Evolutionary conservation across 2,888 invertebrate genomes (phyloP).

Genomic region (Malthinus flaveolus): DNA sequence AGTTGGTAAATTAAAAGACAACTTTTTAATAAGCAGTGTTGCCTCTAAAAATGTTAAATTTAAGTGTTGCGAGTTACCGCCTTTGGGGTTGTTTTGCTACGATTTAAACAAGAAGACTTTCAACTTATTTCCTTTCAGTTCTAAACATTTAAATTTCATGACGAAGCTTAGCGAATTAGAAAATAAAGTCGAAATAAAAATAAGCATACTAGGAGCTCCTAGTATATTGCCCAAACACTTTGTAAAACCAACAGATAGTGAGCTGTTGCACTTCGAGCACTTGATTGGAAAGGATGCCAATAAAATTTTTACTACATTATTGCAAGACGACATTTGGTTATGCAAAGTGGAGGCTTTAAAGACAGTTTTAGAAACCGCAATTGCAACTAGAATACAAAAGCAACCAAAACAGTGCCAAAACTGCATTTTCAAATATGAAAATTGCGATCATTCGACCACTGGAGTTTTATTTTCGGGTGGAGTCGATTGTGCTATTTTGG

Average conservation of each 20-base stretch:
- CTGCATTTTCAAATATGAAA: slow-evolving; percentile 55
- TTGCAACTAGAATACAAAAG: slow-evolving; percentile 62
- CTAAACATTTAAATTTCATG: slow-evolving; percentile 46
- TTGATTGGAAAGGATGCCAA: slow-evolving; percentile 43
- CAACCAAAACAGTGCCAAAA: slow-evolving; percentile 66
- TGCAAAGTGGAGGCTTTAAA: slow-evolving; percentile 57
- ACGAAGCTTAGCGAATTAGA: slow-evolving; percentile 49
- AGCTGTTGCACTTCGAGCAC: slow-evolving; percentile 33
- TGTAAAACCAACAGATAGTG: slow-evolving; percentile 30
- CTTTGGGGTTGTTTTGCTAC: slow-evolving; percentile 62
- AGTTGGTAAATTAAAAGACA: slow-evolving; percentile 56
- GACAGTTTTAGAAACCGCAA: slow-evolving; percentile 60
- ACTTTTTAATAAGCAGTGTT: slow-evolving; percentile 60
- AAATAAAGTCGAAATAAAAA: slow-evolving; percentile 5
- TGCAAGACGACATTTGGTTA: slow-evolving; percentile 41
- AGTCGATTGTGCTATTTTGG: slow-evolving; percentile 91
- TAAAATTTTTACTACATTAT: slow-evolving; percentile 49
- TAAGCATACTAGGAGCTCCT: not conserved
- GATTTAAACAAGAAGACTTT: slow-evolving; percentile 52
- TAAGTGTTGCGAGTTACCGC: slow-evolving; percentile 63
- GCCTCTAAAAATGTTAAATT: slow-evolving; percentile 60
- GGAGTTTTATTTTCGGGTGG: slow-evolving; percentile 93
- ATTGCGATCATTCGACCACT: slow-evolving; percentile 51
- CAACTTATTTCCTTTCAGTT: slow-evolving; percentile 55
- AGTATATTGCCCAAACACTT: slow-evolving; percentile 15